These are phyloP conservation scores for Phragmatobia fuliginosa DNA, from an alignment of 2,888 invertebrate genomes.

Conservation along the genomic window DNA sequence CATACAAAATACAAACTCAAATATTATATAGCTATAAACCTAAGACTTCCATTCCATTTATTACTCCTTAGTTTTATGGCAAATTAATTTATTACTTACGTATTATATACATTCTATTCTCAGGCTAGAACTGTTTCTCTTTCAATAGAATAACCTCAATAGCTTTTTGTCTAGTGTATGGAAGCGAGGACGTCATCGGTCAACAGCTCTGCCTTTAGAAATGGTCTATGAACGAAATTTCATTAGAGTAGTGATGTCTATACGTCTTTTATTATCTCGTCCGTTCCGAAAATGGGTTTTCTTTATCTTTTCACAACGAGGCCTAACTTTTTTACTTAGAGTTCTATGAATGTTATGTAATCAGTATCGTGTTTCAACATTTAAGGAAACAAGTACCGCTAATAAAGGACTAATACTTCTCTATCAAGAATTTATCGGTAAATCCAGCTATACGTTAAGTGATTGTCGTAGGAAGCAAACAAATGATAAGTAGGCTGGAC, in stretches of 20 bases:
- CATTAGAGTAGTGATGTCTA: slow-evolving; percentile 4
- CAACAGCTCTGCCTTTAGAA: not conserved
- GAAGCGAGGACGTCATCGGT: not conserved
- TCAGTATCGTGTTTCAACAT: not conserved
- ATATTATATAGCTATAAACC: not conserved
- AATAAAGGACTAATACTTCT: not conserved
- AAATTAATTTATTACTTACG: not conserved
- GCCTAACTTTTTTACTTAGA: not conserved
- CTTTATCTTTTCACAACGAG: not conserved
- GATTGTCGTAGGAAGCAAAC: too few species aligned
- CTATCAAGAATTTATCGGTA: not conserved
- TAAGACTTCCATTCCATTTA: not conserved
- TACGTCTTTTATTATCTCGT: not conserved
- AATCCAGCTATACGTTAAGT: too few species aligned
- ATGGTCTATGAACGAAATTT: not conserved
- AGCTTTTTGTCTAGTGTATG: not conserved
- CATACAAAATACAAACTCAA: not conserved
- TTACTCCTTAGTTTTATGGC: not conserved
- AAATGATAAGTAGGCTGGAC: too few species aligned
- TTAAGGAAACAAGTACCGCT: not conserved
- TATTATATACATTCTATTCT: not conserved
- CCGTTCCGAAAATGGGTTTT: not conserved
- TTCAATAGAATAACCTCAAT: not conserved
- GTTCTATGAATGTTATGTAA: not conserved
- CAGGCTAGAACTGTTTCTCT: not conserved